phyloP scores from a whole-genome alignment of 1,140 invertebrate species.

The Papilio helenus region DNA sequence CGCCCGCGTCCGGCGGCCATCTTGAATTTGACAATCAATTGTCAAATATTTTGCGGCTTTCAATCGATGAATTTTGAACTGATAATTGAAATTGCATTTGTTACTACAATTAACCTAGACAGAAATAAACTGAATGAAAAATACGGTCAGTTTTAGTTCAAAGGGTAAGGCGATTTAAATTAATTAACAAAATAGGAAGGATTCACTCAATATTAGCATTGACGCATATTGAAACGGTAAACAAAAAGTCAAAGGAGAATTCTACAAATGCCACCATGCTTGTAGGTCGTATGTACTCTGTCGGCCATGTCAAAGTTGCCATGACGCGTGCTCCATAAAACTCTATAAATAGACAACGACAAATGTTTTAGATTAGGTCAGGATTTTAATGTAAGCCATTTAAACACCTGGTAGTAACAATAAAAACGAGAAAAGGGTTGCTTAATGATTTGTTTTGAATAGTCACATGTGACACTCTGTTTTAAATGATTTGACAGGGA shows the following conservation, averaged over 20 bases:
- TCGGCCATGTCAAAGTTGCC: constrained; percentile 6
- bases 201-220: neutral
- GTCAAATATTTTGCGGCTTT: neutral
- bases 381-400: constrained; percentile 28
- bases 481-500: neutral
- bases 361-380: constrained; percentile 33
- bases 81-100: neutral
- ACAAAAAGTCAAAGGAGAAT: constrained; percentile 1
- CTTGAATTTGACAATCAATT: constrained; percentile 6
- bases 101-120: neutral
- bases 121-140: too few relatives aligned
- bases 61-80: neutral
- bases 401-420: constrained; percentile 20
- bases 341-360: constrained; percentile 28
- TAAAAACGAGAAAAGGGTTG: constrained; percentile 25
- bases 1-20: constrained; percentile 43
- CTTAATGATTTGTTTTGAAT: constrained; percentile 8
- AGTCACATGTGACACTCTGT: neutral
- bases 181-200: neutral
- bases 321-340: constrained; percentile 33
- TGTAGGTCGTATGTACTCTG: neutral
- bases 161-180: neutral
- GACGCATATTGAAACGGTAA: neutral
- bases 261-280: constrained; percentile 18
- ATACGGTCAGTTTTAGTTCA: neutral